Base-by-base conservation (phyloP, 2,113 vertebrate species). In the Narcine bancroftii region DNA sequence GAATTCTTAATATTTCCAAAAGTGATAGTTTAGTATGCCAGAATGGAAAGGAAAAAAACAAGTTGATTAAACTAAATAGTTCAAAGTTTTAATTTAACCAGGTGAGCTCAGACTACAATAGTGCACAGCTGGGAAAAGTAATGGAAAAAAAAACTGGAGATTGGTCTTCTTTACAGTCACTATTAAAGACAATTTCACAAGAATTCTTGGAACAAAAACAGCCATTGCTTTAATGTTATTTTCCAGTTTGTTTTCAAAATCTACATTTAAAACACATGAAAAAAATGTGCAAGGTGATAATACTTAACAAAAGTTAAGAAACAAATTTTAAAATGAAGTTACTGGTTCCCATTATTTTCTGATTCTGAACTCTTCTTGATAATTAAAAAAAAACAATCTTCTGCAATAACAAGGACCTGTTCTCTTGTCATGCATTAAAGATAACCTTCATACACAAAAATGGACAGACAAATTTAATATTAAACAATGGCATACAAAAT, bases 401-500 rank as follows among this genome's bases (percentile, higher is more conserved):
- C 63, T 45, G 39, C 89, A 91, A 39, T 91, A 42, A 91, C 42
- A 17, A n/a, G 42, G 89, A 26, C 69, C 89, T 91, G 65, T 91
- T 69, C 60, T 89, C 63, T 69, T 69, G 24, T 69, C 89, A 42
- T 91, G 89, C 89, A 91, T 69, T 66, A 91, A 91, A 91, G 89
- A 69, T 91, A 69, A 91, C 60, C 15, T 91, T 83, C 53, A 87
- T 87, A 87, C 89, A 91, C 60, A 91, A 91, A 91, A 69, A 39
- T 69, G 26, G 89, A 69, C 65, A 29, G 63, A 47, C 89, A 66
- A 29, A 42, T 91, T 91, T 91, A 91, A 91, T 91, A 91, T 91
- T 91, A 91, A 87, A 91, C 89, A 91, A 91, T 91, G 89, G 89
- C 65, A 47, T 47, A 91, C 63, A 91, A 91, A 91, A 91, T 71